A percentile compares a stretch with the other conserved stretches of the same genome.
These are phyloP conservation scores for Callocephalon fimbriatum DNA, from an alignment of 2,113 vertebrate genomes.

Conservation along the genomic window DNA sequence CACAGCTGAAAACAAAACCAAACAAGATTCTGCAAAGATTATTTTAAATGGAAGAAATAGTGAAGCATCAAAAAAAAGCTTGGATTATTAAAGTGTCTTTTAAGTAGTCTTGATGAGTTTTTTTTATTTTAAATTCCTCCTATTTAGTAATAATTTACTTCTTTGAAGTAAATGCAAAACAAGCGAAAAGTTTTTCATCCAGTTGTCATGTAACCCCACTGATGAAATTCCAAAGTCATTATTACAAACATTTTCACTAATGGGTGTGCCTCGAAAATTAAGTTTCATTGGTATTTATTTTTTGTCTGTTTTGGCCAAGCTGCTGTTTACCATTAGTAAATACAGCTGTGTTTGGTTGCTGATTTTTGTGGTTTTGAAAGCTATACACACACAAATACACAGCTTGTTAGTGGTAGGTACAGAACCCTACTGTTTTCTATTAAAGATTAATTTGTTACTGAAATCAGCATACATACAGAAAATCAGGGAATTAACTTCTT, in stretches of 20 bases:
- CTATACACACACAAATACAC: not conserved
- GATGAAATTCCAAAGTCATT: not conserved
- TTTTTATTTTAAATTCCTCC: not conserved
- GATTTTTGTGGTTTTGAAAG: constrained; percentile 2
- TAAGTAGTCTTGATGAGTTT: not conserved
- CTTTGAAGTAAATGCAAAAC: not conserved
- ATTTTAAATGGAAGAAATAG: not conserved
- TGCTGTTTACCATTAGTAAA: constrained; percentile 14
- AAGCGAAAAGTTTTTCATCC: not conserved
- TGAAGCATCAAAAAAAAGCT: not conserved
- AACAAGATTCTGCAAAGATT: not conserved
- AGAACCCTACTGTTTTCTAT: not conserved
- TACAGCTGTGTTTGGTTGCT: constrained; percentile 17
- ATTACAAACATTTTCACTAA: not conserved
- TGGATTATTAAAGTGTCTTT: not conserved
- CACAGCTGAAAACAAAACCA: not conserved
- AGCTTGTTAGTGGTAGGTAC: not conserved
- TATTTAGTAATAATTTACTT: not conserved
- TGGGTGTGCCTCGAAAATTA: not conserved
- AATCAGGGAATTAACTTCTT: not conserved
- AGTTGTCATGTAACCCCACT: not conserved
- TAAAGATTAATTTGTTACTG: not conserved
- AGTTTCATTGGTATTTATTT: not conserved
- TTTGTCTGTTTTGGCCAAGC: not conserved
- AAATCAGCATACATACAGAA: not conserved